These are phyloP conservation scores for Xestia sexstrigata DNA, from an alignment of 2,888 invertebrate species.

Conservation along the genomic window DNA sequence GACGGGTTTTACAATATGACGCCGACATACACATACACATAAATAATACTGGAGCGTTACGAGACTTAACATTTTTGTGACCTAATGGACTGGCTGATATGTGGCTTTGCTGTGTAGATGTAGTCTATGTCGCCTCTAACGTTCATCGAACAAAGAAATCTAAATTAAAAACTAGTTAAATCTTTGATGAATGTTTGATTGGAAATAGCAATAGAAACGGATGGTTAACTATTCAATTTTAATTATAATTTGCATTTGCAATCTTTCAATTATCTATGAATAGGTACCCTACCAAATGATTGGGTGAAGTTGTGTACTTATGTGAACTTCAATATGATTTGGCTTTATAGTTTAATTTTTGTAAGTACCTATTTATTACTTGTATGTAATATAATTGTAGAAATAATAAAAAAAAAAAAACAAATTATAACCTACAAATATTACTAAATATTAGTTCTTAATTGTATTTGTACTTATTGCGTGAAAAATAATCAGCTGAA, in stretches of 20 bases:
- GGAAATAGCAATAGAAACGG: conserved; percentile 40
- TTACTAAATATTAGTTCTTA: no score
- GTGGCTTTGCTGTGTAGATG: no score
- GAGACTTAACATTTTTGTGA: no score
- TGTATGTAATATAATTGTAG: background rate
- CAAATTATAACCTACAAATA: background rate
- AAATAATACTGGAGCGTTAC: no score
- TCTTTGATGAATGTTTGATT: conserved; percentile 10
- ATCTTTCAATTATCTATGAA: conserved; percentile 16
- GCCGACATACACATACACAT: no score
- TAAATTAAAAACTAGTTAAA: no score
- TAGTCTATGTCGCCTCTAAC: no score
- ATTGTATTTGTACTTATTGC: background rate
- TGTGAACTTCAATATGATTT: conserved; percentile 44
- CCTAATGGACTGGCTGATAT: no score
- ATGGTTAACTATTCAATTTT: conserved; percentile 46
- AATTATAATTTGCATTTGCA: conserved; percentile 40
- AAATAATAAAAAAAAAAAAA: background rate
- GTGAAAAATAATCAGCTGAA: background rate
- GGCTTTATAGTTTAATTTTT: conserved; percentile 52
- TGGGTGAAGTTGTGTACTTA: conserved; percentile 15
- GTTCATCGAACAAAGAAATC: no score
- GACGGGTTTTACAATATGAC: no score
- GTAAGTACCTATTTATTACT: conserved; percentile 29
- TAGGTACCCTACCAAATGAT: conserved; percentile 2